Percentiles rank a stretch among this genome's conserved stretches.
These are phyloP conservation scores for Hemibagrus guttatus DNA, from an alignment of 2,797 vertebrate species.

Conservation along the genomic window DNA sequence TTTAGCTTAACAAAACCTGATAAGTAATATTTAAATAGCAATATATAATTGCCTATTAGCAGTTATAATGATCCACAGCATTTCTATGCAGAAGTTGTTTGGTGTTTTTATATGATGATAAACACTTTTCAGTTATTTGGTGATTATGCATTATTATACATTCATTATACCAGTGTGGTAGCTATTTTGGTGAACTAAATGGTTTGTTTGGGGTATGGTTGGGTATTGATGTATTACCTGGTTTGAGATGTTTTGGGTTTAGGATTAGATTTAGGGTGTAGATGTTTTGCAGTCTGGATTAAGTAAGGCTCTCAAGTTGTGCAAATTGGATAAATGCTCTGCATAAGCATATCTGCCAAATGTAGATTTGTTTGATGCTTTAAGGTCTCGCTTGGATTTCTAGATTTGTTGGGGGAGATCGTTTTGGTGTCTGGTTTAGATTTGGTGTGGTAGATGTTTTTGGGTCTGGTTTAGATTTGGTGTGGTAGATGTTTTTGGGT, in stretches of 20 bases:
- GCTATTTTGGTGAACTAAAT: too few relatives aligned
- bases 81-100: neutral
- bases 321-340: too few relatives aligned
- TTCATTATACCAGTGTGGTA: too few relatives aligned
- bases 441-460: neutral
- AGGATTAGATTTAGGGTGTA: neutral
- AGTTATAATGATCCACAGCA: neutral
- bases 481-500: neutral
- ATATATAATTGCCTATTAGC: neutral
- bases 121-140: too few relatives aligned
- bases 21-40: neutral
- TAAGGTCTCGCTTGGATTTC: too few relatives aligned
- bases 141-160: too few relatives aligned
- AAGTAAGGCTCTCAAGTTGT: too few relatives aligned
- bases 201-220: too few relatives aligned
- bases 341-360: too few relatives aligned
- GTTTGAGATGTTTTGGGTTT: neutral
- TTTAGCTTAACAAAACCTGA: neutral
- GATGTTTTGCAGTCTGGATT: neutral
- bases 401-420: neutral
- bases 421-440: neutral
- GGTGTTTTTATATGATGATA: too few relatives aligned
- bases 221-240: too few relatives aligned
- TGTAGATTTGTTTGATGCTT: too few relatives aligned
- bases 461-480: neutral